phyloP scores from a whole-genome alignment of 2,888 invertebrate genomes.

The Salpingus planirostris region DNA sequence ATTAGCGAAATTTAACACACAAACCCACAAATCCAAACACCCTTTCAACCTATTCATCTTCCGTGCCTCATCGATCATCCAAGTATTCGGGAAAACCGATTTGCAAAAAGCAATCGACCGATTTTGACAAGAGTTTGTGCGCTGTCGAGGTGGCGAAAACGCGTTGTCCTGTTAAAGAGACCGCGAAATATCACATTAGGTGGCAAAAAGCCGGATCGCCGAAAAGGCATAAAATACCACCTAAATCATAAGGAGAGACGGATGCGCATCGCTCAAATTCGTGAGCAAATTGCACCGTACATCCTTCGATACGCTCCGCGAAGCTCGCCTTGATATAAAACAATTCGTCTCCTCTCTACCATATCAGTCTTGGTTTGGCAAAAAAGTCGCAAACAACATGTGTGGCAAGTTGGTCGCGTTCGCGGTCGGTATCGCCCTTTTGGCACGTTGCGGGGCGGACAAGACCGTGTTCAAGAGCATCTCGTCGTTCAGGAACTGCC shows the following conservation, averaged over 20 bases:
- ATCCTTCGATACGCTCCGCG: constrained; percentile 25
- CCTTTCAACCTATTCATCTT: too few relatives aligned
- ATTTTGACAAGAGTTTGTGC: too few relatives aligned
- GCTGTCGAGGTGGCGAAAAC: too few relatives aligned
- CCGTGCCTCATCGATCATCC: too few relatives aligned
- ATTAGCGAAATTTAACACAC: too few relatives aligned
- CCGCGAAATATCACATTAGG: constrained; percentile 27
- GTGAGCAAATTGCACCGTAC: constrained; percentile 12
- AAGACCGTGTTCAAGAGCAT: constrained; percentile 15
- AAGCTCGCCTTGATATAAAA: constrained; percentile 27
- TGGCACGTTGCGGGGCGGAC: constrained; percentile 1
- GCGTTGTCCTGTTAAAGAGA: constrained; percentile 28
- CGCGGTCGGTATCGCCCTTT: constrained; percentile 1
- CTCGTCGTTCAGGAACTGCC: constrained; percentile 30
- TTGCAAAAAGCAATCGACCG: too few relatives aligned
- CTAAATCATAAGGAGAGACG: constrained; percentile 11
- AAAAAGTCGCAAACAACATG: too few relatives aligned
- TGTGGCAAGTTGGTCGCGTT: too few relatives aligned
- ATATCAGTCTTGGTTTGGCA: constrained; percentile 5
- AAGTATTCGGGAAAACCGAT: too few relatives aligned
- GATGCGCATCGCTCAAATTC: constrained; percentile 12
- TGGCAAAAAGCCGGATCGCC: constrained; percentile 17
- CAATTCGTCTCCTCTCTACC: constrained; percentile 10
- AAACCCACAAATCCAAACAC: too few relatives aligned
- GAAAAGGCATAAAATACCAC: constrained; percentile 17